Percentiles rank a stretch among this genome's conserved stretches.
These are phyloP conservation scores for Limenitis camilla DNA, from an alignment of 2,888 invertebrate genomes.

Conservation along the genomic window DNA sequence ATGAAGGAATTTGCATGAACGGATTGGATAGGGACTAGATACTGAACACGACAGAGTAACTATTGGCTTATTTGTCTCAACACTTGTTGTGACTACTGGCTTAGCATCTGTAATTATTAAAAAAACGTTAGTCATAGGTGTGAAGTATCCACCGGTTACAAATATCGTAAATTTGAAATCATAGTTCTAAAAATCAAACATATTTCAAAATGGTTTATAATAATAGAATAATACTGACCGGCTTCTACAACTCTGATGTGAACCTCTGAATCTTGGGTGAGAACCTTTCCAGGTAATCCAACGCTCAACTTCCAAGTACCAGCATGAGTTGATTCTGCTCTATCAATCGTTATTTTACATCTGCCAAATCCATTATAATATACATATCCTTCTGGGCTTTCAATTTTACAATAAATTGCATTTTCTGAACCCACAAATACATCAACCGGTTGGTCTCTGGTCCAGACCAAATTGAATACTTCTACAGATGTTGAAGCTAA, in stretches of 20 bases:
- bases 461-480: slow-evolving; percentile 21
- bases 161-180: too few species aligned
- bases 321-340: slow-evolving; percentile 35
- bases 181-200: neutral
- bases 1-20: slow-evolving; percentile 52
- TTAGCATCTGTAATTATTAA: slow-evolving; percentile 32
- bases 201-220: slow-evolving; percentile 12
- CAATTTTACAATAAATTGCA: slow-evolving; percentile 47
- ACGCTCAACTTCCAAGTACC: slow-evolving; percentile 47
- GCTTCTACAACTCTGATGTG: slow-evolving; percentile 33
- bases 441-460: slow-evolving; percentile 33
- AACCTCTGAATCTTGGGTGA: slow-evolving; percentile 33
- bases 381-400: slow-evolving; percentile 30
- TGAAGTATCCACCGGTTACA: too few species aligned
- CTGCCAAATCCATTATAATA: slow-evolving; percentile 50
- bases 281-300: slow-evolving; percentile 38
- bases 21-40: slow-evolving; percentile 29
- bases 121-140: neutral
- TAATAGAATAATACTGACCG: slow-evolving; percentile 31
- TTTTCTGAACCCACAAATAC: slow-evolving; percentile 42
- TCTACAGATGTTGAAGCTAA: slow-evolving; percentile 1
- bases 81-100: slow-evolving; percentile 36
- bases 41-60: slow-evolving; percentile 47
- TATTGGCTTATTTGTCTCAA: slow-evolving; percentile 31
- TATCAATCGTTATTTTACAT: slow-evolving; percentile 41